Base-by-base conservation (phyloP, 2,888 invertebrate species). In the Pemphredon lugubris region DNA sequence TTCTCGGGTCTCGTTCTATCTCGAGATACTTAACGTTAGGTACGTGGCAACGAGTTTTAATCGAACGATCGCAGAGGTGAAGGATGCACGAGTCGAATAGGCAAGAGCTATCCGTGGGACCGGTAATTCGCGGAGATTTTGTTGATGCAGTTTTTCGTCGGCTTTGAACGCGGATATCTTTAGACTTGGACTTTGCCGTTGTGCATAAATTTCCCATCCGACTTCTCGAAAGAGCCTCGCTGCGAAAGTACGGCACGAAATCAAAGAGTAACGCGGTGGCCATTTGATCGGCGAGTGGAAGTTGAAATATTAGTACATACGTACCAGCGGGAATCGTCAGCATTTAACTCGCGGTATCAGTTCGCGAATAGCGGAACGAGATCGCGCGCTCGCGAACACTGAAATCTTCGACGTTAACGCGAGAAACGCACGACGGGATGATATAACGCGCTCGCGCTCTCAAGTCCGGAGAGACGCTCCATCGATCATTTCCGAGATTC, bases 291-390 rank as follows among this genome's bases (percentile, higher is more conserved):
- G 34, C 53, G 37, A 37, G 44, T 40, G 47, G 66, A 47, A 63
- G 57, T 73, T 61, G 66, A 69, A 76, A 76, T 69, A 39, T 75
- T 60, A 69, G 59, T 20, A 69, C n/a, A n/a, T n/a, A n/a, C n/a
- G 40, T 6, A 40, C 13, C 26, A 37, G 26, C 14, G 34, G 67
- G 32, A 50, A 55, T 30, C 23, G 73, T 76, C 76, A 75, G 73
- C 73, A 18, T 59, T 73, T 73, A 59, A 65, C 23, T 59, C 40
- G 64, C 67, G 58, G 20, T 59, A 74, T 67, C 74, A 65, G 40
- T 54, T 54, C 44, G 34, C 42, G 34, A 53, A 57, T 34, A 13
- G 39, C 40, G 6, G 34, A 48, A 39, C 23, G 51, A 70, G 51
- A 72, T 59, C 39, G 40, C 40, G 58, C 20, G 39, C n/a, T n/a